Evolutionary conservation across 2,888 invertebrate genomes (phyloP), one percentile per base, ranked within the genome.

Genomic region (Drosophila paranaensis): DNA sequence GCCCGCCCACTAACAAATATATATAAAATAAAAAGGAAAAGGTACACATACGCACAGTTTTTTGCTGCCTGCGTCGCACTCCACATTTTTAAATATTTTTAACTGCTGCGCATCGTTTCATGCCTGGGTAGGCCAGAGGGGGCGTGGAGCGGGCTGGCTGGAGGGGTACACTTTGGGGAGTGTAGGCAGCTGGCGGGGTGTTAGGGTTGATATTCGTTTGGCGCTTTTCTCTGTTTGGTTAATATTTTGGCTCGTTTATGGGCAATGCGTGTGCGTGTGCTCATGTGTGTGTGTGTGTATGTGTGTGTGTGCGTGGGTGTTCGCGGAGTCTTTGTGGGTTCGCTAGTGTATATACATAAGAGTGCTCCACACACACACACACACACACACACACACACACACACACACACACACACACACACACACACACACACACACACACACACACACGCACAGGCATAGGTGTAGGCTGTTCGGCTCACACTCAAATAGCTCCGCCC

Each of bases 1-100:
- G 35, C 8, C 27, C 51, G 13, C 51, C 35, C 51, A 37, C 37
- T 27, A 25, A n/a, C 39, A 46, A 53, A 63, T 37, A 16, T 11
- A 25, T 14, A 8, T 33, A 33, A 8, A 6, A 27, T 27, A 48
- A 65, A 71, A 63, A 73, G 66, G 55, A 71, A 63, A 73, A 69
- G 55, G 51, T 64, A 53, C 71, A 73, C 69, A 87, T 85, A 83
- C 83, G 89, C 83, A 83, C 80, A 69, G 75, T 79, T 77, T 65
- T 62, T 68, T 27, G 54, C 42, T 55, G 58, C 37, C 39, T 53
- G 79, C 69, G 69, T 63, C 74, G 71, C 74, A 76, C 88, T 84
- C 78, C 82, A 84, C 88, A 73, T 73, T 84, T 84, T 84, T 84
- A 84, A 84, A 89, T 89, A 84, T 84, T 89, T 84, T 84, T 89